phyloP scores from a whole-genome alignment of 2,113 vertebrate genomes.

The Pheucticus melanocephalus region DNA sequence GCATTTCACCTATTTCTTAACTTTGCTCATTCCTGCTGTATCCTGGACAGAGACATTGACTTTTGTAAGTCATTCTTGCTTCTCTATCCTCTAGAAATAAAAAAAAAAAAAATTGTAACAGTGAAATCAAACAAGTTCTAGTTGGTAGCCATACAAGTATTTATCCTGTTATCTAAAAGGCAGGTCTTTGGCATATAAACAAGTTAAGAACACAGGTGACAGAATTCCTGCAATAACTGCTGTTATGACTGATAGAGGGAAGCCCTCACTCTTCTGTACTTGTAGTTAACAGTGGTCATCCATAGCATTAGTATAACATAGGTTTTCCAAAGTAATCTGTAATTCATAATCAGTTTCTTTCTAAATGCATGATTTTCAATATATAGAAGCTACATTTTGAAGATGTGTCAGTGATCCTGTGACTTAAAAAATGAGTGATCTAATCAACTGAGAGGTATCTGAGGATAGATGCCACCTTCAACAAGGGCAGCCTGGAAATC shows the following conservation, averaged over 20 bases:
- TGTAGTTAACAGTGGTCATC: neutral
- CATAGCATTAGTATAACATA: neutral
- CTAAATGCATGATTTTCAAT: neutral
- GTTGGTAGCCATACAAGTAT: neutral
- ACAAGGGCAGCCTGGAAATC: neutral
- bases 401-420: neutral
- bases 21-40: neutral
- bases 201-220: neutral
- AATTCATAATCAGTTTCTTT: neutral
- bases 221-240: neutral
- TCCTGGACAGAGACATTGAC: neutral
- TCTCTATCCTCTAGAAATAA: neutral
- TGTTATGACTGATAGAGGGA: neutral
- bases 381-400: neutral
- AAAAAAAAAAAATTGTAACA: neutral
- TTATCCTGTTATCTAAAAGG: slow-evolving; percentile 25
- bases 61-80: neutral
- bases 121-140: neutral
- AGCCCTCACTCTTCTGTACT: neutral
- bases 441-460: neutral
- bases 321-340: neutral
- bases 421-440: neutral
- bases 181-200: neutral
- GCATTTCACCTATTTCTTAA: neutral
- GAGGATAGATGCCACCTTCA: neutral